Evolutionary conservation across 2,888 invertebrate genomes (phyloP), one percentile per base, ranked within the genome.

Genomic region (Steromphala cineraria): DNA sequence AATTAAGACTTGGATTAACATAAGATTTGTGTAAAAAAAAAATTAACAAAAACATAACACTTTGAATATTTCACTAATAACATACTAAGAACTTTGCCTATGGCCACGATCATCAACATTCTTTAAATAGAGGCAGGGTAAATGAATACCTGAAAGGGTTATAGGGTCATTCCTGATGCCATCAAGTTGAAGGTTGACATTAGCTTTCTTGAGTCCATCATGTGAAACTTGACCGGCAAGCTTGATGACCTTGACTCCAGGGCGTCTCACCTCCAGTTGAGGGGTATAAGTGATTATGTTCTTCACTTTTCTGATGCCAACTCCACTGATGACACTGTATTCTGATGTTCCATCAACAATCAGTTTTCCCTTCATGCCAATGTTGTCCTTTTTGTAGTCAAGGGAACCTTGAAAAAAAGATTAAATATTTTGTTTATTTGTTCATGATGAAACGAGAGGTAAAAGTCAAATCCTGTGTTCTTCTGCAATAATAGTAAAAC

Each of bases 281-380:
- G 90, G 91, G 2, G 81, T 86, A 80, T 86, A 90, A n/a, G 85
- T 85, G 52, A 81, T 74, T 1, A 81, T 24, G 19, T 83, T 75
- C 28, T 83, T 85, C n/a, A 82, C 83, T 28, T 84, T 78, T n/a
- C 85, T 83, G 31, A 88, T 86, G 15, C 82, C 81, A 10, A 92
- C 67, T 67, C 89, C 86, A 24, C 90, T 86, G 15, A 84, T 87
- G 67, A 91, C 36, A 15, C 86, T 82, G 82, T 90, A 91, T 40
- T 85, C 82, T n/a, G 83, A 78, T 4, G 67, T n/a, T 5, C 87
- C 85, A 82, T 91, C 92, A 5, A 92, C 67, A 5, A 82, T 80
- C 7, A 90, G 71, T 8, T 82, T 83, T 31, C 88, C 89, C 2
- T 83, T 81, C 24, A 90, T 53, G 4, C 87, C 87, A 81, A 90